phyloP scores from a whole-genome alignment of 2,888 invertebrate species.

The Protula sp. region DNA sequence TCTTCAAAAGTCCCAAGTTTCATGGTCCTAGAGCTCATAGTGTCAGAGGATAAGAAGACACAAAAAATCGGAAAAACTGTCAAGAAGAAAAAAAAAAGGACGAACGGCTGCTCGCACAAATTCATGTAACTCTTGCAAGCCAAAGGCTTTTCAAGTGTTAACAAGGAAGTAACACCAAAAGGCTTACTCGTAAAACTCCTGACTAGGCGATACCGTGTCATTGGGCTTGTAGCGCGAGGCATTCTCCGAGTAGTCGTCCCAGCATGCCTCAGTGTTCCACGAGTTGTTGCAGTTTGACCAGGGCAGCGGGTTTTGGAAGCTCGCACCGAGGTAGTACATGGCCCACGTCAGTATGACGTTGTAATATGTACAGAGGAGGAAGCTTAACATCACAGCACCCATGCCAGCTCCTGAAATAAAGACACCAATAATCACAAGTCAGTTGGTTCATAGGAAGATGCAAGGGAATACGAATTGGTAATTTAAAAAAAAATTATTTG shows the following conservation, averaged over 20 bases:
- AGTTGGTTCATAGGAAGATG: neutral
- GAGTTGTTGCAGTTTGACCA: conserved; percentile 83
- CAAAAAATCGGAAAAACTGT: too few relatives aligned
- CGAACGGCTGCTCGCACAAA: too few relatives aligned
- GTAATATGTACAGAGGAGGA: conserved; percentile 91
- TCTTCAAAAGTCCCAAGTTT: too few relatives aligned
- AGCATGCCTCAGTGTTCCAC: conserved; percentile 80
- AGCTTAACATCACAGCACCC: conserved; percentile 89
- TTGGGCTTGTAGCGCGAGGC: conserved; percentile 58
- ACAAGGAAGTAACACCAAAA: too few relatives aligned
- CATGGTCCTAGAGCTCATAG: too few relatives aligned
- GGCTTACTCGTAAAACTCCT: conserved; percentile 85
- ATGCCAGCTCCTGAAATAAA: conserved; percentile 79
- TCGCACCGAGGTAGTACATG: conserved; percentile 86
- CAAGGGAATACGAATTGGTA: neutral
- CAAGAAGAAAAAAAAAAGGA: too few relatives aligned
- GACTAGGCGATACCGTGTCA: conserved; percentile 76
- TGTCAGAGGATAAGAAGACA: too few relatives aligned
- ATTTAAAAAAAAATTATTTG: neutral
- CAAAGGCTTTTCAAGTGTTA: too few relatives aligned
- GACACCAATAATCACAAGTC: neutral
- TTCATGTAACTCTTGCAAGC: too few relatives aligned
- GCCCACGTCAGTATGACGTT: conserved; percentile 93
- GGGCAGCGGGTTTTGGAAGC: conserved; percentile 73
- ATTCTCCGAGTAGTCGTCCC: conserved; percentile 57